Evolutionary conservation across 2,888 invertebrate species (phyloP).

Genomic region (Dynastes maya): DNA sequence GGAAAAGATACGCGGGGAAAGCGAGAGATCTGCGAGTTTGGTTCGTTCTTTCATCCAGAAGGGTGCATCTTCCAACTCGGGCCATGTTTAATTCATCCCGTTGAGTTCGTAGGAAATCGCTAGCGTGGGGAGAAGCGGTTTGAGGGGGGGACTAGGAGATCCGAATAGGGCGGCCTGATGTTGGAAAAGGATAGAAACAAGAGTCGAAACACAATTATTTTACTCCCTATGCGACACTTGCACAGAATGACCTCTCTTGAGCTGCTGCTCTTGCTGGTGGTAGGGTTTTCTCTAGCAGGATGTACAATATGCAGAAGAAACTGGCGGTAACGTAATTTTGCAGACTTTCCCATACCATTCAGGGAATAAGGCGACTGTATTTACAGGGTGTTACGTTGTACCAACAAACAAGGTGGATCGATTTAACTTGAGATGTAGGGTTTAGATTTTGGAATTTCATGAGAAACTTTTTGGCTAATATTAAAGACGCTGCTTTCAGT

Average conservation of each 20-base stretch:
- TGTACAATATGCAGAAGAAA: too few species aligned
- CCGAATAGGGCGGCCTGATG: neutral
- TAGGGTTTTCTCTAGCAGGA: too few species aligned
- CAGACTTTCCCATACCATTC: too few species aligned
- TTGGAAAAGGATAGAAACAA: conserved; percentile 46
- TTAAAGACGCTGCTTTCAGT: too few species aligned
- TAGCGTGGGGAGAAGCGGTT: neutral
- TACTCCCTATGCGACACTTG: conserved; percentile 77
- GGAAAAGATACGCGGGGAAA: neutral
- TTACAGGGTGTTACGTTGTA: too few species aligned
- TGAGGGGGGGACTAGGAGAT: neutral
- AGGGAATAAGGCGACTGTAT: too few species aligned
- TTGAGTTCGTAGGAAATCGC: neutral
- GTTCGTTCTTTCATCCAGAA: conserved; percentile 1
- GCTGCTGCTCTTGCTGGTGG: neutral
- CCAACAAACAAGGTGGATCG: too few species aligned
- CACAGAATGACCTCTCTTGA: conserved; percentile 70
- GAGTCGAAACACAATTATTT: conserved; percentile 70
- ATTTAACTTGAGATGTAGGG: too few species aligned
- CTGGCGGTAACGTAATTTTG: too few species aligned
- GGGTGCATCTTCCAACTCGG: conserved; percentile 35
- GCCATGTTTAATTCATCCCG: conserved; percentile 56
- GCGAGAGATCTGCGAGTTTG: conserved; percentile 34
- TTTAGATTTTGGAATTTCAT: too few species aligned
- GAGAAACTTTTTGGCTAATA: too few species aligned